Evolutionary conservation across 2,888 invertebrate genomes (phyloP).

Genomic region (Aleiodes testaceus): DNA sequence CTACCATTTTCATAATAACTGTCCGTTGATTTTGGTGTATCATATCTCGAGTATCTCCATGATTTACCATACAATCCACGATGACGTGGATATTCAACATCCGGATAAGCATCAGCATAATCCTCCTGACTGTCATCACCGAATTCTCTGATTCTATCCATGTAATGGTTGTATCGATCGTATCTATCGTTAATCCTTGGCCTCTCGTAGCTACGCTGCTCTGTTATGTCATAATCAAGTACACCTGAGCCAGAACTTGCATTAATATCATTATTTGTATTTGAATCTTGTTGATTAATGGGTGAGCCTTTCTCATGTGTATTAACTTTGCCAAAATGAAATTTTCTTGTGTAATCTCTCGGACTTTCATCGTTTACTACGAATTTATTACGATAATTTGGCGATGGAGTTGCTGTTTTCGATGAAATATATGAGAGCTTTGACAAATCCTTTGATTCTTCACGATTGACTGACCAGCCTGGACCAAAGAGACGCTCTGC

Average conservation of each 20-base stretch:
- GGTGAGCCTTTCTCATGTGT: conserved; percentile 55
- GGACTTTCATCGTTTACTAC: conserved; percentile 51
- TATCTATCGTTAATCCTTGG: conserved; percentile 40
- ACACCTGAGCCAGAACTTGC: conserved; percentile 41
- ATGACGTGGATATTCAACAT: conserved; percentile 42
- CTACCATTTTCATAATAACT: conserved; percentile 15
- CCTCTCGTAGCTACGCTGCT: conserved; percentile 48
- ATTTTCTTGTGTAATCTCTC: conserved; percentile 51
- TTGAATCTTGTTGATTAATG: conserved; percentile 46
- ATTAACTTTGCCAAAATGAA: conserved; percentile 61
- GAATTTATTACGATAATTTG: conserved; percentile 49
- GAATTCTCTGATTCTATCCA: conserved; percentile 43
- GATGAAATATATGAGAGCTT: conserved; percentile 52
- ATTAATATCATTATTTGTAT: conserved; percentile 47
- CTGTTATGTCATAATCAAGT: conserved; percentile 55
- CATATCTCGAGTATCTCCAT: conserved; percentile 43
- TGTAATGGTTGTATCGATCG: conserved; percentile 50
- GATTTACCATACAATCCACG: conserved; percentile 28
- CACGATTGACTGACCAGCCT: conserved; percentile 50
- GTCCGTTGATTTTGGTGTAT: conserved; percentile 27
- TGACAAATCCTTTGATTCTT: conserved; percentile 37
- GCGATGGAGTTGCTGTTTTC: conserved; percentile 20
- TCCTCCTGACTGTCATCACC: conserved; percentile 43
- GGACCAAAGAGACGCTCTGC: conserved; percentile 59
- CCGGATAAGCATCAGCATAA: conserved; percentile 37